Conservation (phyloP, 2,888 invertebrate species). For the Sarcophaga carnaria region DNA sequence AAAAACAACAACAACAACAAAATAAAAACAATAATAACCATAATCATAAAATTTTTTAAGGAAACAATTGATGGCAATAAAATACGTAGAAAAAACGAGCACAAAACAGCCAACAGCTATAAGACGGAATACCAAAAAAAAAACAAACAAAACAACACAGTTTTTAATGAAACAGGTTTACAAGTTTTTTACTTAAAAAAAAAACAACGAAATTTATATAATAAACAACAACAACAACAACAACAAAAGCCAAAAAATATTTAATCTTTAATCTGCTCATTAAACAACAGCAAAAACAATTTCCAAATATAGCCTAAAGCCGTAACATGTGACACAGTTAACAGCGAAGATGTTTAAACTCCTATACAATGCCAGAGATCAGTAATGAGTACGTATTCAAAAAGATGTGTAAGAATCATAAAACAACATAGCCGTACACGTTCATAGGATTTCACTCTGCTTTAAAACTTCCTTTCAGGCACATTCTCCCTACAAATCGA, state of each 20-base stretch:
- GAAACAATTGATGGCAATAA: not conserved
- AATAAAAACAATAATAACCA: not conserved
- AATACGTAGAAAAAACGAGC: not conserved
- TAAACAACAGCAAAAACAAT: not conserved
- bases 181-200: slow-evolving; percentile 13
- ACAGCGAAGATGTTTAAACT: too few species aligned
- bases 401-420: too few species aligned
- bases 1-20: not conserved
- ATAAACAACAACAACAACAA: not conserved
- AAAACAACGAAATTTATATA: not conserved
- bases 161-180: slow-evolving; percentile 28
- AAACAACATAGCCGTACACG: too few species aligned
- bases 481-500: too few species aligned
- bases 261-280: not conserved
- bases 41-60: not conserved
- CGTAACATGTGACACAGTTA: too few species aligned
- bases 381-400: too few species aligned
- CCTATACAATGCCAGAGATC: too few species aligned
- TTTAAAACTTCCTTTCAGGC: too few species aligned
- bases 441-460: too few species aligned
- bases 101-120: too few species aligned
- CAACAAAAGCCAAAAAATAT: not conserved
- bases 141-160: not conserved
- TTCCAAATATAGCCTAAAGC: too few species aligned
- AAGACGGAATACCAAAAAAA: not conserved